phyloP scores from a whole-genome alignment of 2,113 vertebrate species.

The Mus pahari region DNA sequence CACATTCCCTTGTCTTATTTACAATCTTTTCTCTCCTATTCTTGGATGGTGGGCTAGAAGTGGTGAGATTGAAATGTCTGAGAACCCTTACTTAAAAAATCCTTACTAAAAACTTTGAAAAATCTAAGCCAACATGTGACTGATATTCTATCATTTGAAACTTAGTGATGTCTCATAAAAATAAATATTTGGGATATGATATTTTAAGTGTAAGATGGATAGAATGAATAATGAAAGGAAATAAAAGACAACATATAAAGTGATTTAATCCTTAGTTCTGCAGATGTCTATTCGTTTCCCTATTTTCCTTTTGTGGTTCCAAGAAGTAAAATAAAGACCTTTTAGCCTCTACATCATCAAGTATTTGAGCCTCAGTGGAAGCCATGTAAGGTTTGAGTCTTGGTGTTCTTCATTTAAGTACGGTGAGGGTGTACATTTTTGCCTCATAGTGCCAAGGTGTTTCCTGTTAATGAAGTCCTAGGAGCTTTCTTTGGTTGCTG shows the following conservation, averaged over 20 bases:
- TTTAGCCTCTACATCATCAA: background rate
- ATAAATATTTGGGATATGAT: background rate
- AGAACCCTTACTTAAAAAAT: no score
- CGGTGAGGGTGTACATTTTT: background rate
- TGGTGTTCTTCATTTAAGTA: background rate
- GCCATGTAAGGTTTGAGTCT: background rate
- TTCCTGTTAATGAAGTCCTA: background rate
- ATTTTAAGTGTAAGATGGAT: constrained; percentile 1
- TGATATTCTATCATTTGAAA: constrained; percentile 20
- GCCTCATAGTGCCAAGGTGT: background rate
- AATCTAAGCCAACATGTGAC: background rate
- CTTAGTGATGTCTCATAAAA: background rate
- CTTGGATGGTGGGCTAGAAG: no score
- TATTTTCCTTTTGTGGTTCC: background rate
- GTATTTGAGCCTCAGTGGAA: background rate
- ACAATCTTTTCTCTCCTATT: no score
- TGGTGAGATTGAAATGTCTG: no score
- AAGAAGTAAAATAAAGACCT: background rate
- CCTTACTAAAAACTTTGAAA: no score
- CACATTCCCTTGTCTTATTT: no score
- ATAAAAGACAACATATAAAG: background rate
- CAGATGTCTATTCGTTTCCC: constrained; percentile 2
- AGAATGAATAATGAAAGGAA: constrained; percentile 45
- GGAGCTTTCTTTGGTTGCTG: background rate
- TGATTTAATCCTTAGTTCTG: background rate